A percentile compares a stretch with the other conserved stretches of the same genome.
Evolutionary conservation across 1,140 invertebrate species (phyloP).

Genomic region (Diuraphis noxia): DNA sequence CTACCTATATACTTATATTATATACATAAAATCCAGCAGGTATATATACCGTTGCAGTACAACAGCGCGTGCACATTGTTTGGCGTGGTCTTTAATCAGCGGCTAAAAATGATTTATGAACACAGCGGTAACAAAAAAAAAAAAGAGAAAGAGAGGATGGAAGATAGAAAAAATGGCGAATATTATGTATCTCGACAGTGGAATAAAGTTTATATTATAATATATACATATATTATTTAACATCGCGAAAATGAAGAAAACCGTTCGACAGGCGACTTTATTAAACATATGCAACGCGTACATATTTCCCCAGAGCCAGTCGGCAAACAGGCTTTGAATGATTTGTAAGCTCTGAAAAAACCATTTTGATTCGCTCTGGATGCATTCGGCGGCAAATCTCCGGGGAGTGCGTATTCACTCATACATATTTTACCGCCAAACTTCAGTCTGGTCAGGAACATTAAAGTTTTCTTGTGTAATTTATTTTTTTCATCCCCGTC

Average conservation of each 20-base stretch:
- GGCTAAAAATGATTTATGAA: neutral
- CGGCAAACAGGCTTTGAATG: slow-evolving; percentile 49
- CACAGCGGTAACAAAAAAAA: neutral
- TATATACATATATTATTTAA: neutral
- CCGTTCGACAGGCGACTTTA: slow-evolving; percentile 23
- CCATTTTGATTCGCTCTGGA: slow-evolving; percentile 33
- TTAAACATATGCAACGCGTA: slow-evolving; percentile 43
- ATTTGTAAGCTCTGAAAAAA: slow-evolving; percentile 45
- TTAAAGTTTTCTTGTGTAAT: slow-evolving; percentile 23
- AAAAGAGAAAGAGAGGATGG: neutral
- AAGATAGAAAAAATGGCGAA: neutral
- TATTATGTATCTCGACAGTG: neutral
- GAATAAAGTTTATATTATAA: neutral
- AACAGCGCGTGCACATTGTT: neutral
- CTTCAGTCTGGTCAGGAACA: slow-evolving; percentile 15
- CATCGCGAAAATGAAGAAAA: slow-evolving; percentile 30
- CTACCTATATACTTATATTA: neutral
- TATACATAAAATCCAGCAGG: neutral
- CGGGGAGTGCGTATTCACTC: slow-evolving; percentile 14
- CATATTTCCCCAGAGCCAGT: slow-evolving; percentile 48
- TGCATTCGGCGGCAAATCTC: slow-evolving; percentile 22
- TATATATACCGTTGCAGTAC: neutral
- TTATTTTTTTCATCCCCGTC: neutral
- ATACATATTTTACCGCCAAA: slow-evolving; percentile 44
- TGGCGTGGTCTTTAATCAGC: slow-evolving; percentile 10